These are phyloP conservation scores for Sanderia malayensis DNA, from an alignment of 30 jellyfish, hydroid and myxozoan species.

Conservation along the genomic window DNA sequence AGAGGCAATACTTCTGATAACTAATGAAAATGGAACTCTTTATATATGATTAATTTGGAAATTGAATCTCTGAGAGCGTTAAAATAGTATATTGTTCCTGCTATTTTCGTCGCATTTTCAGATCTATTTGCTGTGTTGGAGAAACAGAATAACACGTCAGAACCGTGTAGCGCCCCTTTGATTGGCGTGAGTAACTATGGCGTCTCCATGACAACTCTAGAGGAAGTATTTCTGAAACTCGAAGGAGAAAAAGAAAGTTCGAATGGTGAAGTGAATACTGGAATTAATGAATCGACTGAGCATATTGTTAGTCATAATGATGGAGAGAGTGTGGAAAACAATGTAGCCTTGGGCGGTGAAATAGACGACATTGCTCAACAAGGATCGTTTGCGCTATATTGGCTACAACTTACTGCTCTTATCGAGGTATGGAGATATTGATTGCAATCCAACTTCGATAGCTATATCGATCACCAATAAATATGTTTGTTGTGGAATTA, in stretches of 20 bases:
- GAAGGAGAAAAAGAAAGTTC: constrained; percentile 44
- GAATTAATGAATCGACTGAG: constrained; percentile 13
- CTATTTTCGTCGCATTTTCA: neutral
- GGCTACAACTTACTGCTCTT: constrained; percentile 53
- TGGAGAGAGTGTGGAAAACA: neutral
- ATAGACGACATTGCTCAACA: neutral
- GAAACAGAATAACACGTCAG: constrained; percentile 30
- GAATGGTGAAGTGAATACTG: constrained; percentile 1
- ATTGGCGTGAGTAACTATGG: constrained; percentile 82
- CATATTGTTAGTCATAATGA: constrained; percentile 26
- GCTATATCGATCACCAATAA: no score
- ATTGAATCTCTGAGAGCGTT: no score
- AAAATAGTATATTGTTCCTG: no score
- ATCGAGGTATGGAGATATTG: constrained; percentile 12
- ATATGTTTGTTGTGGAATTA: no score
- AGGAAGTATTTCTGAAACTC: constrained; percentile 76
- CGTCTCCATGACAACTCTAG: constrained; percentile 86
- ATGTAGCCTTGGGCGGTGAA: constrained; percentile 27
- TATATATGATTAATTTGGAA: no score
- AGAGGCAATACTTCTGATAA: no score
- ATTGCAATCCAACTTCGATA: neutral
- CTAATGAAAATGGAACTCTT: no score
- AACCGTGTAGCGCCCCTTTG: constrained; percentile 54
- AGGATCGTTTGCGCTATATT: constrained; percentile 9
- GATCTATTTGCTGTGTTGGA: constrained; percentile 69